Conservation (phyloP, 2,888 invertebrate species). For the Eretmocerus hayati region DNA sequence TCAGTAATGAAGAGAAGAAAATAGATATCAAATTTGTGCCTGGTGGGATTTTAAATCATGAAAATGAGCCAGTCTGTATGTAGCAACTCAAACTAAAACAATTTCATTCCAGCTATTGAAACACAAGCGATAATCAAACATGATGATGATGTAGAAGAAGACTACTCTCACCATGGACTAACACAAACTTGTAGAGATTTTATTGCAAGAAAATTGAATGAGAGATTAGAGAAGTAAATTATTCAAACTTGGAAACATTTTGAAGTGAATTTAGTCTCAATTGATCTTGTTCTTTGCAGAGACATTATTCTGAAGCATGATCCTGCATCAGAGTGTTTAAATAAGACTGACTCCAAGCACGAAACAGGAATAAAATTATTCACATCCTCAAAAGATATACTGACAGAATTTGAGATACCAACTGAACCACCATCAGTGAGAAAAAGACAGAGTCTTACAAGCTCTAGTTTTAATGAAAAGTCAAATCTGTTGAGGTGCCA, state of each 20-base stretch:
- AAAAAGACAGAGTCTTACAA: neutral
- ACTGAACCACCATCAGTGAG: no score
- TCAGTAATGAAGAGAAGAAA: constrained; percentile 4
- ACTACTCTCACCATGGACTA: constrained; percentile 31
- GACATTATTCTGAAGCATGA: neutral
- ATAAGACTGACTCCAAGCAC: neutral
- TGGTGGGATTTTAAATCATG: no score
- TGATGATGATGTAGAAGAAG: constrained; percentile 14
- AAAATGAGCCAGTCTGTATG: no score
- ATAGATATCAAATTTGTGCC: neutral
- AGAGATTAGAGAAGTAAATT: constrained; percentile 32
- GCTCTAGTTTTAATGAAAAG: constrained; percentile 2
- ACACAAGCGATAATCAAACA: no score
- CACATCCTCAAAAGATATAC: neutral
- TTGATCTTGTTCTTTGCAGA: constrained; percentile 1
- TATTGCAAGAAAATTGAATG: constrained; percentile 34
- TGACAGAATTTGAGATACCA: neutral
- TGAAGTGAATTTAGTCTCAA: no score
- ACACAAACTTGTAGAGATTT: constrained; percentile 30
- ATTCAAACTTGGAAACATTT: no score
- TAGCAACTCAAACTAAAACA: no score
- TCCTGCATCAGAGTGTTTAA: neutral
- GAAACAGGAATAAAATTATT: constrained; percentile 4
- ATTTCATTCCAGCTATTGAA: no score
- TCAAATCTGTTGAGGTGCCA: constrained; percentile 8